These are phyloP conservation scores for Thunnus maccoyii DNA, from an alignment of 2,113 vertebrate genomes.

Conservation along the genomic window DNA sequence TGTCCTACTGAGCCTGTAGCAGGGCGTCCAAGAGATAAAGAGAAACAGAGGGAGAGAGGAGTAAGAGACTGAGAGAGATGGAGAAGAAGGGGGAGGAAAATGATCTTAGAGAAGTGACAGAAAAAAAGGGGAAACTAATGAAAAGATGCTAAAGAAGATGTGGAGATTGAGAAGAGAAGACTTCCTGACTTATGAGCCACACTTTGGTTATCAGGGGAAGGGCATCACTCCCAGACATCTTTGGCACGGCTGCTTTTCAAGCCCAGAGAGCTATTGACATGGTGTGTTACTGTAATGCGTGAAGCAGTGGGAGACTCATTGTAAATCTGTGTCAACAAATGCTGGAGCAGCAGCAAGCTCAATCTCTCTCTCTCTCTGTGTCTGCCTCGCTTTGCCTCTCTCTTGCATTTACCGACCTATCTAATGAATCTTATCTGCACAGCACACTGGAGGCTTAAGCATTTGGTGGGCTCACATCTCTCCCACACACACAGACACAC, in stretches of 20 bases:
- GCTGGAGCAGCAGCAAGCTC: conserved; percentile 74
- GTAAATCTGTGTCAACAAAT: conserved; percentile 83
- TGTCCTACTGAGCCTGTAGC: conserved; percentile 75
- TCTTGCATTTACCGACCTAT: conserved; percentile 79
- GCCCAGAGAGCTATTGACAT: conserved; percentile 82
- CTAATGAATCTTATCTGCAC: conserved; percentile 84
- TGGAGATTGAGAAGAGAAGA: conserved; percentile 20
- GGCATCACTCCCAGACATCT: conserved; percentile 81
- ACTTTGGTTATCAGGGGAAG: conserved; percentile 78
- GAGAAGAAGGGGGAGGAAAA: conserved; percentile 17
- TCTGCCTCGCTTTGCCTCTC: conserved; percentile 57
- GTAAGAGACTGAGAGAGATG: conserved; percentile 43
- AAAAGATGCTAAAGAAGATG: conserved; percentile 46
- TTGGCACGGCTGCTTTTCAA: conserved; percentile 74
- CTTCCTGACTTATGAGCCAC: conserved; percentile 67
- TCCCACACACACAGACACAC: conserved; percentile 54
- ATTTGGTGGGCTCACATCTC: conserved; percentile 76
- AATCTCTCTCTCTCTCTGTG: conserved; percentile 52
- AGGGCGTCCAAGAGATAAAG: conserved; percentile 72
- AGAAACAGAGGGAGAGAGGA: conserved; percentile 57
- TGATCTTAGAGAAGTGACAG: conserved; percentile 47
- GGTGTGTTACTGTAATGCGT: conserved; percentile 80
- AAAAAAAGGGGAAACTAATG: conserved; percentile 38
- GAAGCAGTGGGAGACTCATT: conserved; percentile 79
- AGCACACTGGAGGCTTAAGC: conserved; percentile 81